phyloP scores from a whole-genome alignment of 2,888 invertebrate genomes.

The Lasioglossum leucozonium region DNA sequence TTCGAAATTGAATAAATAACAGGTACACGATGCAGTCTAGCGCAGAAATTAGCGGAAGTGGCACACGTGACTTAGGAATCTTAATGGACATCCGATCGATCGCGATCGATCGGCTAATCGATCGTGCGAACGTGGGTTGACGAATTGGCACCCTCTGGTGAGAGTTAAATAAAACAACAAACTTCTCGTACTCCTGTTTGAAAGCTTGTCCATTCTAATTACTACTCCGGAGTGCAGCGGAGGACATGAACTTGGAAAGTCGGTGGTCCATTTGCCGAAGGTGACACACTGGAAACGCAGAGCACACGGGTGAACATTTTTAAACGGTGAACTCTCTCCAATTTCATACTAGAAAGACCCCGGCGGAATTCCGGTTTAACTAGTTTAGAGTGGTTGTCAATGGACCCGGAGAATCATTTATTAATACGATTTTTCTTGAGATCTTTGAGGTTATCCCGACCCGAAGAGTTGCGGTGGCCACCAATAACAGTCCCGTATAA shows the following conservation, averaged over 20 bases:
- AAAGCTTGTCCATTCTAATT: conserved; percentile 57
- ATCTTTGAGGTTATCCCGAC: not conserved
- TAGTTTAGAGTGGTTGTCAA: conserved; percentile 12
- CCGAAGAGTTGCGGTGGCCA: not conserved
- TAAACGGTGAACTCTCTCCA: conserved; percentile 42
- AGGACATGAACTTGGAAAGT: conserved; percentile 61
- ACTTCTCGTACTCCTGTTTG: conserved; percentile 18
- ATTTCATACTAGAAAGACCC: conserved; percentile 32
- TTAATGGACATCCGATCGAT: conserved; percentile 37
- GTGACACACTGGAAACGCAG: conserved; percentile 42
- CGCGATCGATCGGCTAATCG: conserved; percentile 30
- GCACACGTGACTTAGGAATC: conserved; percentile 5
- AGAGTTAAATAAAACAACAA: conserved; percentile 33
- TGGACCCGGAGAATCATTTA: conserved; percentile 8
- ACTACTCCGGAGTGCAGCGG: conserved; percentile 23
- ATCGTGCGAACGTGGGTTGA: conserved; percentile 29
- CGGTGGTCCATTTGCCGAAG: conserved; percentile 42
- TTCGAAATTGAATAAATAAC: conserved; percentile 12
- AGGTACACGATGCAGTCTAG: not conserved
- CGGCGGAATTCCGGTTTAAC: conserved; percentile 55
- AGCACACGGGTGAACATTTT: conserved; percentile 33
- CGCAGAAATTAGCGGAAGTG: conserved; percentile 21
- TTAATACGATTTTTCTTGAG: not conserved
- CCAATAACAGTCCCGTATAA: not conserved
- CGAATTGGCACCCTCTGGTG: conserved; percentile 40